Evolutionary conservation across 2,888 invertebrate genomes (phyloP).

Genomic region (Pocota personata): DNA sequence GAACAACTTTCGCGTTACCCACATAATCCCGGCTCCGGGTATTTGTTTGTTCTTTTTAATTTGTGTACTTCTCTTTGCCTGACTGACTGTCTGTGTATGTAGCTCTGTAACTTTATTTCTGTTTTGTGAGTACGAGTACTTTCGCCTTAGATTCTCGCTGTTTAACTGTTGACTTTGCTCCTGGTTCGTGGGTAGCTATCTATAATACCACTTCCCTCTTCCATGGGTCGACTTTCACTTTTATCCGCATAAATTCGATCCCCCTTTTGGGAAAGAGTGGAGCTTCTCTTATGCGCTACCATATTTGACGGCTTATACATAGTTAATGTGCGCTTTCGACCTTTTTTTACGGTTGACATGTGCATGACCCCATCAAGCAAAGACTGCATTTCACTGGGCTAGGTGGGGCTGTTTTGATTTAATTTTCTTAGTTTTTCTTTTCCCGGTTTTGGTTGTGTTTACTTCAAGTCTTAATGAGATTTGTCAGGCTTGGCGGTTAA

Average conservation of each 20-base stretch:
- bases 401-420: slow-evolving; percentile 42
- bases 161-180: slow-evolving; percentile 71
- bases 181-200: slow-evolving; percentile 37
- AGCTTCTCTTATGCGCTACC: background rate
- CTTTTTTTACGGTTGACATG: slow-evolving; percentile 72
- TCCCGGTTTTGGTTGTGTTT: slow-evolving; percentile 39
- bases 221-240: slow-evolving; percentile 63
- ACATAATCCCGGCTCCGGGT: slow-evolving; percentile 71
- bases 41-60: slow-evolving; percentile 61
- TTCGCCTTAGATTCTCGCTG: slow-evolving; percentile 64
- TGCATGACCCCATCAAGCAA: slow-evolving; percentile 70
- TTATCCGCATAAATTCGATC: slow-evolving; percentile 58
- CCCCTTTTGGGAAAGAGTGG: background rate
- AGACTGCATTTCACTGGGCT: slow-evolving; percentile 41
- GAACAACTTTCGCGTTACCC: slow-evolving; percentile 69
- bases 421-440: slow-evolving; percentile 40
- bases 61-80: slow-evolving; percentile 59
- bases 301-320: slow-evolving; percentile 33
- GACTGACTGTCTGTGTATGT: slow-evolving; percentile 51
- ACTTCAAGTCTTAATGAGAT: slow-evolving; percentile 60
- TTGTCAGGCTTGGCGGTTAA: slow-evolving; percentile 45
- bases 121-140: slow-evolving; percentile 19
- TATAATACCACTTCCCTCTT: background rate
- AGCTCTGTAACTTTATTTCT: slow-evolving; percentile 31
- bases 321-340: slow-evolving; percentile 63